Evolutionary conservation across 2,888 invertebrate species (phyloP), one percentile per base, ranked within the genome.

Genomic region (Epiblema foenella): DNA sequence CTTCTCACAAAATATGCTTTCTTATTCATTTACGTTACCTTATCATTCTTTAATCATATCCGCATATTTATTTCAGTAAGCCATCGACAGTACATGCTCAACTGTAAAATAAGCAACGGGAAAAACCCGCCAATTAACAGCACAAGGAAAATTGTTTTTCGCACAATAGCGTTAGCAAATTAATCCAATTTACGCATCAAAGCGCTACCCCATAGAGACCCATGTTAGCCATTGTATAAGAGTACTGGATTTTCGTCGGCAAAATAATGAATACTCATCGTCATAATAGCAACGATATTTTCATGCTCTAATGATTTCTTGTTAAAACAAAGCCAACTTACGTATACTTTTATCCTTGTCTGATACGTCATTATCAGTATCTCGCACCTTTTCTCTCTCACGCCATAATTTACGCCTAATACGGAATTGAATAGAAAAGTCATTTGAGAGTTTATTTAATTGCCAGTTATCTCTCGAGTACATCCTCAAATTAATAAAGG

Each of bases 71-170:
- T 33, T 7, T 5, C 9, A 33, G 5, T 5, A 33, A 33, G 33
- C 33, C 9, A 12, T 42, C 15, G 46, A 46, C 46, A 4, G 15
- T 42, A 7, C 46, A 46, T 46, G 46, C n/a, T 29, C 42, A 42
- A 66, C 42, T 29, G 42, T 51, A 24, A 52, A 59, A 9, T n/a
- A 33, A 18, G 29, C 24, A 59, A 29, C 15, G 39, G 17, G 39
- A 69, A 12, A 39, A 29, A 29, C 39, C 64, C 64, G 24, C 69
- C 69, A 69, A 69, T 69, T 69, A 69, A 64, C 57, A 52, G 51
- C 64, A 69, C 57, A 69, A 65, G 69, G 69, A 65, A 69, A 69
- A 69, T 69, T 69, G 64, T 69, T 69, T 65, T 65, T 69, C 69
- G 69, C 64, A 69, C 69, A 69, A 69, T 69, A 69, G 69, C 69